A percentile compares a stretch with the other conserved stretches of the same genome.
Evolutionary conservation across 2,113 vertebrate genomes (phyloP).

Genomic region (Okapia johnstoni): DNA sequence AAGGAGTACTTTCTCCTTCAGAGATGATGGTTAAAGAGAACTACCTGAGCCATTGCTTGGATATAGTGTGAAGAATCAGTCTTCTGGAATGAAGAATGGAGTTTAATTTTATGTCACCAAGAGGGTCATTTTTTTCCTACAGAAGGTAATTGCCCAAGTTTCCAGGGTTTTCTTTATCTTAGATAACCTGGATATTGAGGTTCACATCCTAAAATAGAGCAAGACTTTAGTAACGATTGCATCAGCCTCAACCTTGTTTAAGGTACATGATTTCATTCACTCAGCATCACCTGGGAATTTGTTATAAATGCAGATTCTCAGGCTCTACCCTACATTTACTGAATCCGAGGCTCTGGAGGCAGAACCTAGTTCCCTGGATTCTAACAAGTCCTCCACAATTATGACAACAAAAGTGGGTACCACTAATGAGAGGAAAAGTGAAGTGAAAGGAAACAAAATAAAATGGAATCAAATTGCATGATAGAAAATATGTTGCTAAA

Average conservation of each 20-base stretch:
- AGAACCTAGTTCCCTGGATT: neutral
- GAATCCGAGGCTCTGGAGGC: neutral
- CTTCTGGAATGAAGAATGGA: neutral
- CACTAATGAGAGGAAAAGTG: neutral
- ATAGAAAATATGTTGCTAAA: neutral
- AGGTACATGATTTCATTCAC: neutral
- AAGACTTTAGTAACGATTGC: neutral
- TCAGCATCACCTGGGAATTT: neutral
- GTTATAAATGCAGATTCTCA: neutral
- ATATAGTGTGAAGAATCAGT: neutral
- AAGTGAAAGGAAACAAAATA: neutral
- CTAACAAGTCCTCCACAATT: neutral
- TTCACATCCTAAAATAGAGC: neutral
- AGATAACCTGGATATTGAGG: neutral
- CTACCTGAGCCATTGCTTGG: neutral
- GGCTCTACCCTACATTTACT: rapidly evolving
- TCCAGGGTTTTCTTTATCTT: neutral
- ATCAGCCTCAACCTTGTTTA: neutral
- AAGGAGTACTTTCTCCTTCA: neutral
- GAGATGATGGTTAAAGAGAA: neutral
- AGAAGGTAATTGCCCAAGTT: neutral
- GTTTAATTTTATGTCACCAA: neutral
- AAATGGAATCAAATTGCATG: neutral
- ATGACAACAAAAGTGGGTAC: neutral
- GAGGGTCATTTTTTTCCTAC: neutral